Evolutionary conservation across 2,888 invertebrate species (phyloP).

Genomic region (Agriotes lineatus): DNA sequence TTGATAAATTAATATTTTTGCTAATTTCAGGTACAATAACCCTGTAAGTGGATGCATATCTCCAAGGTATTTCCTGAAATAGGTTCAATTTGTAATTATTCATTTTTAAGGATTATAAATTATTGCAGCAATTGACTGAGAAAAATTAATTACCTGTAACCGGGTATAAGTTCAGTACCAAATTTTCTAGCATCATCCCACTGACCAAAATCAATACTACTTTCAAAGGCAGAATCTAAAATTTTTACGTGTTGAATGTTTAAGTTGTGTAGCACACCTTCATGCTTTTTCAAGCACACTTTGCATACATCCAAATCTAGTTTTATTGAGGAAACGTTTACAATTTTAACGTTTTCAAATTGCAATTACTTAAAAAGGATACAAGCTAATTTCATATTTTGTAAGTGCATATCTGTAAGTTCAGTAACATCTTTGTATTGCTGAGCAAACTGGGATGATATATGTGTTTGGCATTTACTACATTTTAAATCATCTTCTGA

Average conservation of each 20-base stretch:
- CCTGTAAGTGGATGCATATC: constrained; percentile 82
- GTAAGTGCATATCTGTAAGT: constrained; percentile 77
- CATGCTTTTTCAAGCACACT: constrained; percentile 78
- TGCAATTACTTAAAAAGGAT: constrained; percentile 75
- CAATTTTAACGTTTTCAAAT: no score
- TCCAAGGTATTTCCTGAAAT: constrained; percentile 81
- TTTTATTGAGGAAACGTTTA: constrained; percentile 18
- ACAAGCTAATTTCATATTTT: constrained; percentile 81
- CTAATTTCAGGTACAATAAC: constrained; percentile 81
- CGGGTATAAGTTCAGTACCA: constrained; percentile 77
- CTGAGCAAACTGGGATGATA: constrained; percentile 71
- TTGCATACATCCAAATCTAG: constrained; percentile 83
- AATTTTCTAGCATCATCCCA: constrained; percentile 84
- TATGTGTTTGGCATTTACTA: constrained; percentile 72
- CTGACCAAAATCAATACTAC: constrained; percentile 78
- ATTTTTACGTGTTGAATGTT: constrained; percentile 83
- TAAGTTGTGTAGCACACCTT: constrained; percentile 76
- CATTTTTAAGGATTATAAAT: not conserved
- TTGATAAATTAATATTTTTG: constrained; percentile 81
- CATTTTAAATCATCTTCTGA: constrained; percentile 71
- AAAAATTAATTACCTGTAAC: constrained; percentile 75
- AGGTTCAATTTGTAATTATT: constrained; percentile 43
- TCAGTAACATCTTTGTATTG: constrained; percentile 76
- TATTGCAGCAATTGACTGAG: not conserved
- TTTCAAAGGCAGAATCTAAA: constrained; percentile 85